These are phyloP conservation scores for Probosciger aterrimus DNA, from an alignment of 2,113 vertebrate genomes.

Conservation along the genomic window DNA sequence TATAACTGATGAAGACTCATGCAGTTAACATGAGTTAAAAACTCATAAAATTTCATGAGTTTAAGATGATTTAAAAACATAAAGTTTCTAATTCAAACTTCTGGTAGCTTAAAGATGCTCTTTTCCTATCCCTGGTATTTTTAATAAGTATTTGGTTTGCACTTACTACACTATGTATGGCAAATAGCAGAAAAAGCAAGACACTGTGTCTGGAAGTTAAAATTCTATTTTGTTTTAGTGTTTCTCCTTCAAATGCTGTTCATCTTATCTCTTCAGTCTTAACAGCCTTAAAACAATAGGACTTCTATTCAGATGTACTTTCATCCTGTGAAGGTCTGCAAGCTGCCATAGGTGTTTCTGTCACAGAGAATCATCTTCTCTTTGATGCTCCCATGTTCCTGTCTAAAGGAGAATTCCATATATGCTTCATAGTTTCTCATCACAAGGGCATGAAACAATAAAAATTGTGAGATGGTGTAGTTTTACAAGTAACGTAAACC, in stretches of 20 bases:
- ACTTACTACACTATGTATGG: neutral
- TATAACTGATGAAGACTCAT: neutral
- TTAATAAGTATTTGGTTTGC: neutral
- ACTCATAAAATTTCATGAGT: neutral
- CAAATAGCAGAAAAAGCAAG: neutral
- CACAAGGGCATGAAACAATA: neutral
- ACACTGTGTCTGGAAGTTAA: neutral
- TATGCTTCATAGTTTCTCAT: neutral
- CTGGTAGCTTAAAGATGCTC: neutral
- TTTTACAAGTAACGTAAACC: neutral
- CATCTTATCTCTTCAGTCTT: neutral
- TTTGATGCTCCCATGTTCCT: neutral
- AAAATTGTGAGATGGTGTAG: neutral
- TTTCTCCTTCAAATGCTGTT: neutral
- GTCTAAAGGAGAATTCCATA: neutral
- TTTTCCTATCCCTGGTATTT: neutral
- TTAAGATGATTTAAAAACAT: neutral
- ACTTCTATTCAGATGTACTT: neutral
- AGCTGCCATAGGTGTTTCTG: neutral
- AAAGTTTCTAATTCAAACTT: neutral
- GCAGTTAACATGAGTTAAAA: neutral
- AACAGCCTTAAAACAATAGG: neutral
- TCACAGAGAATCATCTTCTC: neutral
- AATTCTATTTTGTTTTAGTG: neutral
- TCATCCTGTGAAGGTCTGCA: neutral